These are phyloP conservation scores for Pseudomyrmex gracilis DNA, from an alignment of 1,140 invertebrate species.

Conservation along the genomic window DNA sequence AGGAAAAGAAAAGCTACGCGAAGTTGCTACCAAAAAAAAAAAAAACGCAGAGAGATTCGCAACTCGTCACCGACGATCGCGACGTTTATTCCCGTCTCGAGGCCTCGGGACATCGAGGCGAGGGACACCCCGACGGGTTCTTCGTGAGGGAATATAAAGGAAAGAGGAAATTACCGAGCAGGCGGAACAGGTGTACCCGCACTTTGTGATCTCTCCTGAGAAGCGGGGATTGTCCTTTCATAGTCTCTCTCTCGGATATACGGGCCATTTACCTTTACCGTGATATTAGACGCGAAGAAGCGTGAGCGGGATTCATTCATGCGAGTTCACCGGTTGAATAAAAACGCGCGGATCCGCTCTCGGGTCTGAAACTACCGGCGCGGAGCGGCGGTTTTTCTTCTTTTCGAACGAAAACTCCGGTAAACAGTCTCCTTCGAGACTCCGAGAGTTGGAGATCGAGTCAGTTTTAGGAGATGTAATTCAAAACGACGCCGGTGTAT, in stretches of 20 bases:
- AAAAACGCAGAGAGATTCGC: no score
- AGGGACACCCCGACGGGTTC: constrained; percentile 4
- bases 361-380: not conserved
- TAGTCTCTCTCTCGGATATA: constrained; percentile 75
- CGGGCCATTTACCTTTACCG: constrained; percentile 82
- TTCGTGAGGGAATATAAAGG: constrained; percentile 49
- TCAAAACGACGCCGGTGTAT: constrained; percentile 65
- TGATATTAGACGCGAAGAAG: constrained; percentile 66
- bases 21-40: no score
- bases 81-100: not conserved
- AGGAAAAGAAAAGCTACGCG: no score
- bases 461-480: constrained; percentile 74
- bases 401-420: constrained; percentile 3
- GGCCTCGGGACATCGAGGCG: not conserved
- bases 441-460: constrained; percentile 61
- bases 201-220: constrained; percentile 25
- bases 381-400: constrained; percentile 11
- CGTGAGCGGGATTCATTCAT: constrained; percentile 72
- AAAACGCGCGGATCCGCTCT: constrained; percentile 29
- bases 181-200: constrained; percentile 70
- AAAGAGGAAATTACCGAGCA: constrained; percentile 68
- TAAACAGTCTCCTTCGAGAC: no score
- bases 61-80: not conserved
- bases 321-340: constrained; percentile 60
- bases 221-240: constrained; percentile 45